Percentiles rank a stretch among this genome's conserved stretches.
Evolutionary conservation across 1,140 invertebrate genomes (phyloP).

Genomic region (Gonioctena quinquepunctata): DNA sequence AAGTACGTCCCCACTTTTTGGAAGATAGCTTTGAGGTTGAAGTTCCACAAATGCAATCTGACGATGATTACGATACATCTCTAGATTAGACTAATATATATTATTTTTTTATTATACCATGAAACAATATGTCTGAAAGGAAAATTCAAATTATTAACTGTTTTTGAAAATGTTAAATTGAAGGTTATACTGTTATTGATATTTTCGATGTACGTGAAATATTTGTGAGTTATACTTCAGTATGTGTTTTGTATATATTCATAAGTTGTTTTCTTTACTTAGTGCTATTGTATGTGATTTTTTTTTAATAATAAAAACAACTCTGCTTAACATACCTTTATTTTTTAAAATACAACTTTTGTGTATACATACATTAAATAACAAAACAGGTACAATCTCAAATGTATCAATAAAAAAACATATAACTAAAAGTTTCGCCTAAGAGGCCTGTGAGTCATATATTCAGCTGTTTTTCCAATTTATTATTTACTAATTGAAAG

Average conservation of each 20-base stretch:
- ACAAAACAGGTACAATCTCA: constrained; percentile 6
- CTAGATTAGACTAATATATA: background rate
- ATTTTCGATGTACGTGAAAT: background rate
- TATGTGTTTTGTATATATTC: background rate
- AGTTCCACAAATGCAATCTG: background rate
- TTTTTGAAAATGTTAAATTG: too few relatives aligned
- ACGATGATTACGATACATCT: background rate
- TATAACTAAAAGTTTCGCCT: too few relatives aligned
- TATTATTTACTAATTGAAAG: too few relatives aligned
- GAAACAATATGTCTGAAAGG: too few relatives aligned
- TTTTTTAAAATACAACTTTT: constrained; percentile 8
- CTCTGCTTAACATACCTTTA: background rate
- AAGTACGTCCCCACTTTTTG: background rate
- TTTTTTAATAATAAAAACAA: background rate
- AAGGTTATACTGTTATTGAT: background rate
- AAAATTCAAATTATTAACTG: too few relatives aligned
- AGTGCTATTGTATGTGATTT: background rate
- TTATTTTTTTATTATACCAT: too few relatives aligned
- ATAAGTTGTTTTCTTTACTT: background rate
- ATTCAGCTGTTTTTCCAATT: too few relatives aligned
- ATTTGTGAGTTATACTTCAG: background rate
- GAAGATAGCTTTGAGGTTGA: constrained; percentile 9
- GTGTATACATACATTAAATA: background rate
- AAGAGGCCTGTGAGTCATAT: too few relatives aligned
- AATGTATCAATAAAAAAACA: too few relatives aligned